A percentile compares a stretch with the other conserved stretches of the same genome.
Conservation (phyloP, 2,797 vertebrate genomes). For the Rhadinocentrus ornatus region DNA sequence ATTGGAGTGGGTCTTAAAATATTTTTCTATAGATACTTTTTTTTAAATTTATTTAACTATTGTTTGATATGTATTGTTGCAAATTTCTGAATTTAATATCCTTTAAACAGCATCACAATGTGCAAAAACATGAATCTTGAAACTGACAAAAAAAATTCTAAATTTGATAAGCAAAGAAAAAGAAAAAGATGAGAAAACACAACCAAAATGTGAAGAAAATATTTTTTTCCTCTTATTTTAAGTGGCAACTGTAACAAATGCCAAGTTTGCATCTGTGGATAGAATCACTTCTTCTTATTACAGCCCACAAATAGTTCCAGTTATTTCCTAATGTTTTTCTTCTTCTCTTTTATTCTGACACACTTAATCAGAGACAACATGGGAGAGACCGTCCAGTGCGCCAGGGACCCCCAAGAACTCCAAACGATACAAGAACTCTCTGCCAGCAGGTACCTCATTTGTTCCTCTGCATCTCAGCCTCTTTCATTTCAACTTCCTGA, state of each 20-base stretch:
- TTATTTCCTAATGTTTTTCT: conserved; percentile 34
- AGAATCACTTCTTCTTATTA: conserved; percentile 50
- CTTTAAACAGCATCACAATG: too few relatives aligned
- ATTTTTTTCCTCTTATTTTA: background rate
- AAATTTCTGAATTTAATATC: too few relatives aligned
- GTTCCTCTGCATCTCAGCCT: conserved; percentile 7
- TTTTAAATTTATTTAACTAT: too few relatives aligned
- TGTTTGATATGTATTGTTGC: too few relatives aligned
- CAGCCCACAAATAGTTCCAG: conserved; percentile 19
- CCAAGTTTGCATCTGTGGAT: conserved; percentile 14
- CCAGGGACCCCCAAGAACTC: conserved; percentile 91
- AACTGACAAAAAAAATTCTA: too few relatives aligned
- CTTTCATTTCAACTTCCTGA: conserved; percentile 16
- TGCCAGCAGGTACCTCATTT: conserved; percentile 87
- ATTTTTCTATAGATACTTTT: too few relatives aligned
- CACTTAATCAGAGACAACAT: conserved; percentile 89
- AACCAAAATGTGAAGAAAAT: background rate
- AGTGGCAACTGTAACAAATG: background rate
- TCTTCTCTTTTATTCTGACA: conserved; percentile 18
- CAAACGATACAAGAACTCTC: conserved; percentile 87
- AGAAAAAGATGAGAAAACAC: background rate
- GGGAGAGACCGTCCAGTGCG: conserved; percentile 91
- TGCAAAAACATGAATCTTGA: too few relatives aligned
- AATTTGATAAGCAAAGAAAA: too few relatives aligned
- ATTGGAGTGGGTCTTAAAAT: too few relatives aligned